Conservation (phyloP, 2,888 invertebrate species). For the Eubasilissa splendida region DNA sequence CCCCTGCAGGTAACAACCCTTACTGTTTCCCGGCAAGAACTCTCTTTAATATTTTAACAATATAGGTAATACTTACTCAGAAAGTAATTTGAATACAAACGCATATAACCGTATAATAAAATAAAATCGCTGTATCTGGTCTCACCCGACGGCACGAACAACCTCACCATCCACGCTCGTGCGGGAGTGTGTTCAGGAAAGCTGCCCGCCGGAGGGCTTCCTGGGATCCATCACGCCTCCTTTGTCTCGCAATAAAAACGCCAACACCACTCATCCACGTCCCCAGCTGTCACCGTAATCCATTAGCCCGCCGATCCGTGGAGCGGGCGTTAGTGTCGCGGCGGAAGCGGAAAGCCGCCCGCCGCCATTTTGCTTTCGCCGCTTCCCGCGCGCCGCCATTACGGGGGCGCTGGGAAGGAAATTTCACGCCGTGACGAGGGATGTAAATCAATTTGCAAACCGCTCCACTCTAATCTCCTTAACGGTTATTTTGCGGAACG, state of each 20-base stretch:
- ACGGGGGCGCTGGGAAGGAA: conserved; percentile 31
- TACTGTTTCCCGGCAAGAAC: too few relatives aligned
- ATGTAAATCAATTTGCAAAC: conserved; percentile 43
- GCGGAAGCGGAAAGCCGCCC: conserved; percentile 33
- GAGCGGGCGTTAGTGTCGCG: conserved; percentile 33
- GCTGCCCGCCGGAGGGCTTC: neutral
- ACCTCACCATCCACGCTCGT: too few relatives aligned
- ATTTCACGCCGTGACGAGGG: conserved; percentile 35
- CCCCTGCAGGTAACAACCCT: too few relatives aligned
- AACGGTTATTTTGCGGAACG: conserved; percentile 23
- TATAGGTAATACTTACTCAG: too few relatives aligned
- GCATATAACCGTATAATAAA: too few relatives aligned
- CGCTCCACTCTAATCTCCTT: conserved; percentile 39
- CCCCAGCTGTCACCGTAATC: conserved; percentile 54
- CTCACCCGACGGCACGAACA: too few relatives aligned
- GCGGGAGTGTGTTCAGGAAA: too few relatives aligned
- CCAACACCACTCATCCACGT: conserved; percentile 18
- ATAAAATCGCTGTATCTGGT: too few relatives aligned
- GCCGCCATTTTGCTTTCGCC: conserved; percentile 34
- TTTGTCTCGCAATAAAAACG: conserved; percentile 30
- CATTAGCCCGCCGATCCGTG: conserved; percentile 54
- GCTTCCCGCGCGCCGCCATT: conserved; percentile 29
- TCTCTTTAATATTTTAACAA: too few relatives aligned
- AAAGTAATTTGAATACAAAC: too few relatives aligned
- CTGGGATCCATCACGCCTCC: neutral